Percentiles rank a stretch among this genome's conserved stretches.
Evolutionary conservation across 2,888 invertebrate genomes (phyloP).

Genomic region (Ophion slaviceki): DNA sequence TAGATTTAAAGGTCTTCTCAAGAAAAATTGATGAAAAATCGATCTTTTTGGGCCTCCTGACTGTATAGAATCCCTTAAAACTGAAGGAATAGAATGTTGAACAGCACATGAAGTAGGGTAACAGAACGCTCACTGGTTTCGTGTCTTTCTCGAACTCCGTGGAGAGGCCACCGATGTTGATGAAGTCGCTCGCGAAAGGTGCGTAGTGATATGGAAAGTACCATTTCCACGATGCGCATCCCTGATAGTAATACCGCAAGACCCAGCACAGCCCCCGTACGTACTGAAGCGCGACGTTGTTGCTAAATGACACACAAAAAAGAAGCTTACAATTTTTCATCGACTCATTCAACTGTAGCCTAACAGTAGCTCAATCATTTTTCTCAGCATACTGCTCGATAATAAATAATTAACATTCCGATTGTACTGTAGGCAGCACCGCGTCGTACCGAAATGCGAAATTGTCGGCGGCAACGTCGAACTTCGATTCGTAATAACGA

Average conservation of each 20-base stretch:
- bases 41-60: too few species aligned
- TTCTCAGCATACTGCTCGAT: not conserved
- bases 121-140: conserved; percentile 88
- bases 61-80: too few species aligned
- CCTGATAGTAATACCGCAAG: conserved; percentile 99
- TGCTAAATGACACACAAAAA: conserved; percentile 82
- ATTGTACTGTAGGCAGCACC: not conserved
- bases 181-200: conserved; percentile 99
- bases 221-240: conserved; percentile 99
- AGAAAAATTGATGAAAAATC: too few species aligned
- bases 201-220: conserved; percentile 99
- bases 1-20: too few species aligned
- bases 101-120: not conserved
- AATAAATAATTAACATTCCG: not conserved
- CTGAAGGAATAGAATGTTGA: conserved; percentile 14
- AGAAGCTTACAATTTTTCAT: not conserved
- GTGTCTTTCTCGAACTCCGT: conserved; percentile 95
- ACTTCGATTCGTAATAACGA: conserved; percentile 98
- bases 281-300: conserved; percentile 96
- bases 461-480: conserved; percentile 91
- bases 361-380: not conserved
- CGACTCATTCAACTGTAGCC: not conserved
- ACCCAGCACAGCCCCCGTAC: conserved; percentile 99
- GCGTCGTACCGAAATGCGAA: conserved; percentile 89
- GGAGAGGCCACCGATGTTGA: conserved; percentile 93